phyloP scores from a whole-genome alignment of 2,113 vertebrate species.

The Bubo scandiacus region DNA sequence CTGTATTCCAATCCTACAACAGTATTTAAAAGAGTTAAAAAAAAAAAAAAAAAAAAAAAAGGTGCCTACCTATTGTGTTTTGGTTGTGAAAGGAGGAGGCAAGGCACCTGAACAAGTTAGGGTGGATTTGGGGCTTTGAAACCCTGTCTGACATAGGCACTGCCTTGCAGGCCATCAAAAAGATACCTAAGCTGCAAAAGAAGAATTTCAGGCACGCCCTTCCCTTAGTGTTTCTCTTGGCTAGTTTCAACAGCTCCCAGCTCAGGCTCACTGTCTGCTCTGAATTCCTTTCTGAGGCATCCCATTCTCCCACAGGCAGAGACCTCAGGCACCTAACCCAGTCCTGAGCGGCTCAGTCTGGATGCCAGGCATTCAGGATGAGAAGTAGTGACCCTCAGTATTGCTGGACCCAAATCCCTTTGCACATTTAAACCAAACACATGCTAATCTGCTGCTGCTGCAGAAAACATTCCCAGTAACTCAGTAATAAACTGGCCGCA shows the following conservation, averaged over 20 bases:
- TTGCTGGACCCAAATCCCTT: not conserved
- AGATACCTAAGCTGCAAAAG: not conserved
- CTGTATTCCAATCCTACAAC: not conserved
- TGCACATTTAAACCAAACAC: fast-evolving
- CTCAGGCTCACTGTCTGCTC: not conserved
- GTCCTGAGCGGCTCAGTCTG: not conserved
- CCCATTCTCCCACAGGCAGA: not conserved
- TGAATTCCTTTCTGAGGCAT: not conserved
- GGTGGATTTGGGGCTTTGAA: not conserved
- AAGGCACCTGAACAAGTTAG: not conserved
- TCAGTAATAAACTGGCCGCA: not conserved
- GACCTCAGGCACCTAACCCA: not conserved
- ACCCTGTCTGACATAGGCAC: not conserved
- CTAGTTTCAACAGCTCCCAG: constrained; percentile 43
- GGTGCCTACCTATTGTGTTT: not conserved
- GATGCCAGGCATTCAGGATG: not conserved
- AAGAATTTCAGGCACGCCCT: constrained; percentile 36
- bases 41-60: too few relatives aligned
- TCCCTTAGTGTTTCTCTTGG: constrained; percentile 9
- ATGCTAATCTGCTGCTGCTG: not conserved
- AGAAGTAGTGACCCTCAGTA: not conserved
- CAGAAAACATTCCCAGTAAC: not conserved
- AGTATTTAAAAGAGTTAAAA: not conserved
- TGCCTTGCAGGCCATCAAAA: not conserved
- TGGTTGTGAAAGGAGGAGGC: not conserved